A percentile compares a stretch with the other conserved stretches of the same genome.
Conservation (phyloP, 2,113 vertebrate genomes). For the Bothrops jararaca region DNA sequence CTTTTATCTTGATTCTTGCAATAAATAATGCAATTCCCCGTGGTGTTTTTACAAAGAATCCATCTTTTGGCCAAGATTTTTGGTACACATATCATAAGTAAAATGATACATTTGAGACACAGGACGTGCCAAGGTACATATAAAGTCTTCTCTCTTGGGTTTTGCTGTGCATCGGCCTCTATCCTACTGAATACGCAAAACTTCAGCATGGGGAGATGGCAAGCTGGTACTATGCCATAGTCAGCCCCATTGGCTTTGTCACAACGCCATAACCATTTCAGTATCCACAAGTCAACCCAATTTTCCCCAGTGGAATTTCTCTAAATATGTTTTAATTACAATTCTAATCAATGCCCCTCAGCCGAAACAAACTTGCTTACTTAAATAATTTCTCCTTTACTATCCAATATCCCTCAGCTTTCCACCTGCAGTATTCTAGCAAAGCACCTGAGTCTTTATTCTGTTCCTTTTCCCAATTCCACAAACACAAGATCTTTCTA, state of each 20-base stretch:
- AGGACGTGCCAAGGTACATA: not conserved
- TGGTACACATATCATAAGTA: not conserved
- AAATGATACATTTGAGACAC: not conserved
- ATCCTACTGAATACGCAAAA: not conserved
- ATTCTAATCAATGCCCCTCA: not conserved
- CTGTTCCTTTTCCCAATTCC: not conserved
- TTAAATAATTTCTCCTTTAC: not conserved
- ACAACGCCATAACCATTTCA: not conserved
- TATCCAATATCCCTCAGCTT: not conserved
- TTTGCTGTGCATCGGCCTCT: not conserved
- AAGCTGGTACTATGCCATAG: not conserved
- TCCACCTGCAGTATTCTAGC: not conserved
- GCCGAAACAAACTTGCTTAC: not conserved
- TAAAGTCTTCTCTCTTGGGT: not conserved
- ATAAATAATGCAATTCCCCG: not conserved
- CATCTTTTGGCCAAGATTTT: not conserved
- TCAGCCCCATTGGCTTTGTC: not conserved
- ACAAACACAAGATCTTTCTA: not conserved
- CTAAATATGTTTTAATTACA: not conserved
- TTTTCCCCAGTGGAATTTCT: not conserved
- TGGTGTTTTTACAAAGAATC: not conserved
- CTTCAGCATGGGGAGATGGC: not conserved
- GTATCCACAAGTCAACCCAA: not conserved
- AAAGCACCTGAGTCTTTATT: not conserved
- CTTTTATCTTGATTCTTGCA: not conserved